Evolutionary conservation across 2,797 vertebrate genomes (phyloP).

Genomic region (Pseudochirops corinnae): DNA sequence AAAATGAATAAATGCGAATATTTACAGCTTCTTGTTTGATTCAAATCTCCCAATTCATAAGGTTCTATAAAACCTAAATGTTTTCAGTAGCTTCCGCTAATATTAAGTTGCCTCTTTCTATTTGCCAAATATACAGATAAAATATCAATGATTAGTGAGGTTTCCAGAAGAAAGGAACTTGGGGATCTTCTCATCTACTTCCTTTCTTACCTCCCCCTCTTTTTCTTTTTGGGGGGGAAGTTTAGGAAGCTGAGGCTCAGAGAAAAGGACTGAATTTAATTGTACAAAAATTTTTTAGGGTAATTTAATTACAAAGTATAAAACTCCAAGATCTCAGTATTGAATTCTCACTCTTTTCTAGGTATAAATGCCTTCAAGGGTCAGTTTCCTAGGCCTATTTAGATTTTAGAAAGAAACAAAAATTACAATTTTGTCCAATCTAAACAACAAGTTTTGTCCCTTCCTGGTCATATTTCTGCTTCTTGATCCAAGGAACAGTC

Average conservation of each 20-base stretch:
- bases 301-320: not conserved
- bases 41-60: not conserved
- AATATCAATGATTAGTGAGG: not conserved
- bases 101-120: not conserved
- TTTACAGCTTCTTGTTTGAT: not conserved
- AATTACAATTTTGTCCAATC: not conserved
- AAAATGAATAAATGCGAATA: not conserved
- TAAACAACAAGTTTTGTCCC: not conserved
- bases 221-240: not conserved
- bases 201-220: not conserved
- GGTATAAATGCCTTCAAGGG: not conserved
- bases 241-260: not conserved
- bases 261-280: not conserved
- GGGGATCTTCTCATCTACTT: too few species aligned
- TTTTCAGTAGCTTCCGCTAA: not conserved
- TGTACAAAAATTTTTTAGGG: not conserved
- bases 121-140: not conserved
- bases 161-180: too few species aligned
- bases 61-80: not conserved
- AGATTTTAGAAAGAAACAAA: slow-evolving; percentile 30
- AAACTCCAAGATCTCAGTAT: not conserved
- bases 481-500: not conserved
- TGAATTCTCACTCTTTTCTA: not conserved
- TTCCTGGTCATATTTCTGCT: not conserved
- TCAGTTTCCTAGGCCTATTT: slow-evolving; percentile 30